Evolutionary conservation across 1,140 invertebrate genomes (phyloP).

Genomic region (Eupeodes corollae): DNA sequence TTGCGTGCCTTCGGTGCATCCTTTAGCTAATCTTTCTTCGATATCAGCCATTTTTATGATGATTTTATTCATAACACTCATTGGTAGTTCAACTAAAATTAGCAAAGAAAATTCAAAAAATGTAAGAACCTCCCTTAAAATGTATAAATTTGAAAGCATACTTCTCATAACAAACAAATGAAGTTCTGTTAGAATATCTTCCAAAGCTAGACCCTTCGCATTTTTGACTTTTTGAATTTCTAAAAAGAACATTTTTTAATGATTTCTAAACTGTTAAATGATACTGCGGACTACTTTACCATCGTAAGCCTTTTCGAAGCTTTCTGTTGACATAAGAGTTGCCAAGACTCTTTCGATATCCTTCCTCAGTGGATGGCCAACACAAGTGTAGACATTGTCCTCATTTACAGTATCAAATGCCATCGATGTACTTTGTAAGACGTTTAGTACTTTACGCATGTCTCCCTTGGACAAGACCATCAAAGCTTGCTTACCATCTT

Average conservation of each 20-base stretch:
- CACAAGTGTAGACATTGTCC: slow-evolving; percentile 89
- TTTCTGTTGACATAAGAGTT: slow-evolving; percentile 77
- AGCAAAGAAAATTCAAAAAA: slow-evolving; percentile 11
- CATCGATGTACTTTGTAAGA: slow-evolving; percentile 84
- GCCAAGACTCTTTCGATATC: slow-evolving; percentile 86
- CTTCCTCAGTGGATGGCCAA: slow-evolving; percentile 83
- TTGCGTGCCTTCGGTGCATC: slow-evolving; percentile 74
- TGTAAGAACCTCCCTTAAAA: no score
- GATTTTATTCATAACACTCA: slow-evolving; percentile 58
- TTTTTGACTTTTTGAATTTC: slow-evolving; percentile 77
- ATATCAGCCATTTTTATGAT: slow-evolving; percentile 72
- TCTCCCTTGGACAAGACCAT: slow-evolving; percentile 88
- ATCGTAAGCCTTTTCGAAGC: slow-evolving; percentile 66
- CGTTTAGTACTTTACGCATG: slow-evolving; percentile 95
- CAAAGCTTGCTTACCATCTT: slow-evolving; percentile 84
- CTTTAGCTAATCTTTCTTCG: slow-evolving; percentile 63
- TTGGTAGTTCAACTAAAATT: slow-evolving; percentile 70
- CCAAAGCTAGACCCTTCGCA: slow-evolving; percentile 75
- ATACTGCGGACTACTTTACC: slow-evolving; percentile 51
- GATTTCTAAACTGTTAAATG: background rate
- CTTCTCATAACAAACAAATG: slow-evolving; percentile 76
- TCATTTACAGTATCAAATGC: slow-evolving; percentile 81
- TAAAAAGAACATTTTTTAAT: slow-evolving; percentile 34
- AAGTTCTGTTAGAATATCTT: slow-evolving; percentile 82
- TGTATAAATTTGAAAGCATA: slow-evolving; percentile 37